phyloP scores from a whole-genome alignment of 2,888 invertebrate species.

The Agrenia bidenticulata region DNA sequence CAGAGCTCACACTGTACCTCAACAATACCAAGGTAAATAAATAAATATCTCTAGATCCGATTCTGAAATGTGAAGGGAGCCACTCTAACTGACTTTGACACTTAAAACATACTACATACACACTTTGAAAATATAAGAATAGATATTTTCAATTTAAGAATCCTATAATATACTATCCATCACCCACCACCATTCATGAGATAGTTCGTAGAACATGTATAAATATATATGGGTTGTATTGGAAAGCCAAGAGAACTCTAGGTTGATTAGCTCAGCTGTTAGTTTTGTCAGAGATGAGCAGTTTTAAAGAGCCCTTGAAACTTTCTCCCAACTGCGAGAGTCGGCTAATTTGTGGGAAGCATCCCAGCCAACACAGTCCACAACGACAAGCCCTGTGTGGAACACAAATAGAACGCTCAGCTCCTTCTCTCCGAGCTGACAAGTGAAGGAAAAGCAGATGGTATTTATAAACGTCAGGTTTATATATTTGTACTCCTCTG shows the following conservation, averaged over 20 bases:
- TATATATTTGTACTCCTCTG: too few relatives aligned
- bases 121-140: too few relatives aligned
- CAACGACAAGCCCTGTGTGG: too few relatives aligned
- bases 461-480: too few relatives aligned
- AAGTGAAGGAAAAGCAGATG: too few relatives aligned
- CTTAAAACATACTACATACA: too few relatives aligned
- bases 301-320: slow-evolving; percentile 16
- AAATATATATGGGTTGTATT: too few relatives aligned
- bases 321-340: slow-evolving; percentile 11
- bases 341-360: slow-evolving; percentile 7
- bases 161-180: too few relatives aligned
- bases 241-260: neutral
- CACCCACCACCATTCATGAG: too few relatives aligned
- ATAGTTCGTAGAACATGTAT: too few relatives aligned
- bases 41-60: too few relatives aligned
- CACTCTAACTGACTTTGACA: neutral
- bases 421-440: neutral
- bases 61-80: neutral
- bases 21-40: slow-evolving; percentile 35
- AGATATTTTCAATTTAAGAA: too few relatives aligned
- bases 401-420: slow-evolving; percentile 1
- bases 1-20: slow-evolving; percentile 34
- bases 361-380: neutral
- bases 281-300: slow-evolving; percentile 6
- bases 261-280: slow-evolving; percentile 10